Base-by-base conservation (phyloP, 2,797 vertebrate genomes). In the Rhinophrynus dorsalis region DNA sequence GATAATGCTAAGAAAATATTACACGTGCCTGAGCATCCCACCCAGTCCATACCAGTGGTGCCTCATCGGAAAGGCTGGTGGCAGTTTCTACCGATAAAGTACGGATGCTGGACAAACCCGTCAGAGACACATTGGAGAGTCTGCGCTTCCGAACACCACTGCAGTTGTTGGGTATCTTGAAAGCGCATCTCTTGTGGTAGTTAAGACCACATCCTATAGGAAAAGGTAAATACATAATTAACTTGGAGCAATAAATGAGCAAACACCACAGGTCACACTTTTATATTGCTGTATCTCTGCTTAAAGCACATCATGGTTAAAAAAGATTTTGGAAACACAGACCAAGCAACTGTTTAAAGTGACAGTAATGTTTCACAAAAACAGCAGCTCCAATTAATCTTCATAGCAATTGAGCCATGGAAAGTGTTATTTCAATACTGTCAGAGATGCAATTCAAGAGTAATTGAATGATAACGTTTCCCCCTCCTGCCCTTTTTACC, bases 131-230 rank as follows among this genome's bases (percentile, higher is more conserved):
- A 0, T 95, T 98, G 1, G 97, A 98, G 11, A 96, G 87, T 2
- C 96, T 90, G 0, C 97, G 92, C 67, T 95, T 89, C 54, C 93
- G 88, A 44, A 97, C 89, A 0, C 96, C 96, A 9, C 94, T 99
- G 86, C 97, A 99, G 82, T 99, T 96, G 80, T 99, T 99, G 2
- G 96, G 95, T 70, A 99, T 99, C 86, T 98, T 98, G 88, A 99
- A 98, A 4, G 96, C 96, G 84, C 97, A 99, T 48, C 97, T 92
- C 81, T 98, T 98, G 83, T 99, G 96, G 77, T 98, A 99, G 85
- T 98, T 98, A 56, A 96, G 88, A 40, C 97, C 97, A 55, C 97
- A 99, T 35, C 97, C 97, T 99, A 78, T 45, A 82, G 83, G 79
- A 21, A 45, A 3, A 20, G 11, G n/a, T 2, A 7, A 59, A 2